Evolutionary conservation across 2,888 invertebrate species (phyloP).

Genomic region (Eucera pruinosa): DNA sequence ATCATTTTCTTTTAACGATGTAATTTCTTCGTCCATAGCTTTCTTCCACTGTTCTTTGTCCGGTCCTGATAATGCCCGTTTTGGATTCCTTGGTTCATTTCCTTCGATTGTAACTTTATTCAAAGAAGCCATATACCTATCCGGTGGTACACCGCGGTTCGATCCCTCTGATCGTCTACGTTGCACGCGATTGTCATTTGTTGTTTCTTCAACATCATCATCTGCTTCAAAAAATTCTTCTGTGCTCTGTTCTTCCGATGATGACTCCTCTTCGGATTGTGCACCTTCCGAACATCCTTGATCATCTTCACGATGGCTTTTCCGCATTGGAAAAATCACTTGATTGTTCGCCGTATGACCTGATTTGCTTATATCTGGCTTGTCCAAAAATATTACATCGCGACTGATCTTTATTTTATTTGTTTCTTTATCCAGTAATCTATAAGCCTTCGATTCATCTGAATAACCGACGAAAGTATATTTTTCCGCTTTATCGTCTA

Average conservation of each 20-base stretch:
- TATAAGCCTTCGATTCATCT: constrained; percentile 57
- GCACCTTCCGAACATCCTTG: background rate
- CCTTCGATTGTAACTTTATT: background rate
- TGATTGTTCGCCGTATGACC: too few species aligned
- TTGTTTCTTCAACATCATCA: too few species aligned
- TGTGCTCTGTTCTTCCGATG: too few species aligned
- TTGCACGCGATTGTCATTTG: background rate
- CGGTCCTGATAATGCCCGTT: constrained; percentile 11
- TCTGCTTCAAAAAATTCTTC: background rate
- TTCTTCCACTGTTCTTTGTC: constrained; percentile 11
- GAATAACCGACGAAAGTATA: constrained; percentile 59
- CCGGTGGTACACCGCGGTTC: too few species aligned
- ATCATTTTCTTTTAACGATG: background rate
- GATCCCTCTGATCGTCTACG: too few species aligned
- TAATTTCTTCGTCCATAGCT: constrained; percentile 23
- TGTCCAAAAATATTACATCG: too few species aligned
- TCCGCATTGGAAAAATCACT: too few species aligned
- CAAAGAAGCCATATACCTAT: background rate
- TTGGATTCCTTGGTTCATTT: constrained; percentile 1
- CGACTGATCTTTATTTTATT: constrained; percentile 1
- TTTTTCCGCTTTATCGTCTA: constrained; percentile 50
- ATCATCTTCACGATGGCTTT: too few species aligned
- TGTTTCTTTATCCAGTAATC: constrained; percentile 48
- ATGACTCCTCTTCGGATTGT: too few species aligned
- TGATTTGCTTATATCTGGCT: too few species aligned